Percentiles rank a stretch among this genome's conserved stretches.
These are phyloP conservation scores for Catagonus wagneri DNA, from an alignment of 2,113 vertebrate species.

Conservation along the genomic window DNA sequence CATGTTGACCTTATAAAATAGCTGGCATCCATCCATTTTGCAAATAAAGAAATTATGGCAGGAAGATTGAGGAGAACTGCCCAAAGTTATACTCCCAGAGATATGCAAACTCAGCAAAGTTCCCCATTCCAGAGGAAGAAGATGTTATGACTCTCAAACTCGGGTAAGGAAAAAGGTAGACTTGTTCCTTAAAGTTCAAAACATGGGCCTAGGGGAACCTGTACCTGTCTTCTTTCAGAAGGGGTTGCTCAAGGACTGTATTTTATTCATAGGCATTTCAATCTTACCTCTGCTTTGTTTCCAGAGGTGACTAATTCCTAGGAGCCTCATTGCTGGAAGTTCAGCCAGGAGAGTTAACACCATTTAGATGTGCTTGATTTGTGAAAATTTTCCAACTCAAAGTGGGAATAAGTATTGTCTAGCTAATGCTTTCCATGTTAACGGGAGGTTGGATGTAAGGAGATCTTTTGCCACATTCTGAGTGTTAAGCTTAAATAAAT, in stretches of 20 bases:
- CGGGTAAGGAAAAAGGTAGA: background rate
- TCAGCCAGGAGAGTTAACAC: background rate
- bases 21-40: background rate
- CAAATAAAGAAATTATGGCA: background rate
- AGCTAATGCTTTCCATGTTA: background rate
- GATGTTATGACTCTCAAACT: background rate
- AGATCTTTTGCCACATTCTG: background rate
- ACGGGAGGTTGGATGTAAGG: background rate
- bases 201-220: background rate
- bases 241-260: background rate
- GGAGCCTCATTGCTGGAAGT: background rate
- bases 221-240: background rate
- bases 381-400: background rate
- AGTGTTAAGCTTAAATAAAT: background rate
- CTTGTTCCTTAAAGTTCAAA: background rate
- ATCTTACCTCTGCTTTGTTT: background rate
- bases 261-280: background rate
- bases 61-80: background rate
- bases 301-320: background rate
- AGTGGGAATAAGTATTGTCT: background rate
- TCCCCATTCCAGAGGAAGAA: background rate
- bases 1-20: background rate
- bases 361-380: background rate
- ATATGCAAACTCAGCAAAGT: background rate
- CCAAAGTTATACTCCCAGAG: background rate